Evolutionary conservation across 2,113 vertebrate genomes (phyloP), one percentile per base, ranked within the genome.

Genomic region (Calypte anna): DNA sequence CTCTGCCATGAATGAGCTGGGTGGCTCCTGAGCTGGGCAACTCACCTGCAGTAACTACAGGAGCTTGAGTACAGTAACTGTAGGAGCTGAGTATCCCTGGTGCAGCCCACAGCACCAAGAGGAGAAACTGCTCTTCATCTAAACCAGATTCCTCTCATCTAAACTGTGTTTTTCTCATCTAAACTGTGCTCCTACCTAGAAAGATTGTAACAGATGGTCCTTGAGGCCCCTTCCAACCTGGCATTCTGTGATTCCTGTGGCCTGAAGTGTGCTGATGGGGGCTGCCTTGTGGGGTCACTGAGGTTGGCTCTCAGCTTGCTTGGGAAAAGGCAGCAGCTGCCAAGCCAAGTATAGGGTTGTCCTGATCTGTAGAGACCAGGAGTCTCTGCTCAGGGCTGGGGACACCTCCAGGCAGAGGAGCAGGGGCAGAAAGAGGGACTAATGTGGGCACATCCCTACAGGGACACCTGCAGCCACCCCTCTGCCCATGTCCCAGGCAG

Each of bases 371-470:
- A 21, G 6, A 31, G 25, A 43, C 0, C 2, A 10, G 14, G 14
- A 25, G 44, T 58, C 46, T 58, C 66, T 3, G 3, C 46, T 62
- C 5, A 46, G 22, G 57, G 51, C 25, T 1, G 2, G 40, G 36
- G 24, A 25, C 20, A 36, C 11, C 20, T 62, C 62, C 62, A 63
- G 75, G 67, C 62, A 63, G 67, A 62, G 76, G 10, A 72, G n/a
- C 84, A 67, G 43, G 11, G 20, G 3, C 5, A 14, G 66, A n/a
- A 46, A 18, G 53, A 43, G 14, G 12, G 21, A 50, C 53, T 30
- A 0, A 0, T 28, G 30, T 53, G 36, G 25, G 14, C 24, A 51
- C 44, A 21, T 0, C 0, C 7, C 18, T 40, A 31, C 24, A 46
- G 24, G 9, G 24, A 12, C 0, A 0, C 25, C 51, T 82, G 86